phyloP scores from a whole-genome alignment of 2,797 vertebrate genomes.

The Chelmon rostratus region DNA sequence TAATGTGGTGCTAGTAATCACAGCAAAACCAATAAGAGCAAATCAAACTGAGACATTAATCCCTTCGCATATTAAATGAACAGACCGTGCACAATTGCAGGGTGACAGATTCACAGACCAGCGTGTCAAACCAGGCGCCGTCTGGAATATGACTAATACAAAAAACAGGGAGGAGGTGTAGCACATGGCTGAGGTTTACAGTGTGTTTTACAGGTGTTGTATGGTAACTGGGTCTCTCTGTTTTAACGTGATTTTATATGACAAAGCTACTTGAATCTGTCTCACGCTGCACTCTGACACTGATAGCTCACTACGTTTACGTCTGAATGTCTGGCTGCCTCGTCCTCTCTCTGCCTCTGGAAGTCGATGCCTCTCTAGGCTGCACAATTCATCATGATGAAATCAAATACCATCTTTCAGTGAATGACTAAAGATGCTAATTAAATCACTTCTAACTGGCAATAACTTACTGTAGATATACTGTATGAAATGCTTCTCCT shows the following conservation, averaged over 20 bases:
- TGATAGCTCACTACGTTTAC: constrained; percentile 36
- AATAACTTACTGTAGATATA: constrained; percentile 12
- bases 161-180: background rate
- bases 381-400: constrained; percentile 33
- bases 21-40: constrained; percentile 54
- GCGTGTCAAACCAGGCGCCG: constrained; percentile 17
- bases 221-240: constrained; percentile 18
- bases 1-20: constrained; percentile 37
- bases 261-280: constrained; percentile 13
- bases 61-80: constrained; percentile 52
- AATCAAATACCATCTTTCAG: constrained; percentile 43
- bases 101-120: constrained; percentile 32
- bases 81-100: constrained; percentile 36
- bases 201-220: constrained; percentile 33
- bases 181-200: constrained; percentile 4
- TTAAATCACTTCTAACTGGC: constrained; percentile 29
- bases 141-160: constrained; percentile 24
- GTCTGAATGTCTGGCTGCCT: constrained; percentile 31
- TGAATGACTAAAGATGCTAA: constrained; percentile 36
- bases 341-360: constrained; percentile 12
- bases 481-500: background rate
- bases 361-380: constrained; percentile 26
- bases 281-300: constrained; percentile 19
- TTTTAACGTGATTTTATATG: constrained; percentile 9
- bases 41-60: constrained; percentile 65